These are phyloP conservation scores for Paramormyrops hopkinsi DNA, from an alignment of 2,797 vertebrate species.

Conservation along the genomic window DNA sequence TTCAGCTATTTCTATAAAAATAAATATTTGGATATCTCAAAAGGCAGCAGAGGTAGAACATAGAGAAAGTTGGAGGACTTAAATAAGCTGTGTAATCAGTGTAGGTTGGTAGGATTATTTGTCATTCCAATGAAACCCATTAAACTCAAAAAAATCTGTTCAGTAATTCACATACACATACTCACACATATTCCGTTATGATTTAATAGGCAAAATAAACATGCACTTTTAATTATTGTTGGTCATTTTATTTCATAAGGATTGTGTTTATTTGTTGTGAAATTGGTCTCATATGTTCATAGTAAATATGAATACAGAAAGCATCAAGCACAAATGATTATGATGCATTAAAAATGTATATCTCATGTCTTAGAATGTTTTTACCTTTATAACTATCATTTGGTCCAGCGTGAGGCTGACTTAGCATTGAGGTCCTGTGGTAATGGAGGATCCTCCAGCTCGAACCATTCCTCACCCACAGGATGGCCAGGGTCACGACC, in stretches of 20 bases:
- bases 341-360: not conserved
- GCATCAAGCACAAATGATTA: not conserved
- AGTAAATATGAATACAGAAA: not conserved
- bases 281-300: not conserved
- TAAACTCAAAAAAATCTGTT: not conserved
- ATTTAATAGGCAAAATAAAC: constrained; percentile 19
- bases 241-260: not conserved
- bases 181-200: constrained; percentile 30
- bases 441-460: constrained; percentile 72
- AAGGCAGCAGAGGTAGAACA: not conserved
- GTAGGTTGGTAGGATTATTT: not conserved
- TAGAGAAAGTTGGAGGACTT: not conserved
- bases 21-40: not conserved
- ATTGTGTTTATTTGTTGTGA: constrained; percentile 28
- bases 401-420: constrained; percentile 80
- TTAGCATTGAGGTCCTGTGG: constrained; percentile 87
- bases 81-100: not conserved
- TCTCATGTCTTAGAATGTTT: not conserved
- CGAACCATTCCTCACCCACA: constrained; percentile 74
- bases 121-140: not conserved
- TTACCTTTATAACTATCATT: constrained; percentile 73
- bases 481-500: constrained; percentile 71
- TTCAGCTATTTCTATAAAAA: not conserved
- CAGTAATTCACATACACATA: not conserved
- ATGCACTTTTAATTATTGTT: constrained; percentile 31